A percentile compares a stretch with the other conserved stretches of the same genome.
Evolutionary conservation across 2,113 vertebrate species (phyloP).

Genomic region (Forbesichthys papilliferus): DNA sequence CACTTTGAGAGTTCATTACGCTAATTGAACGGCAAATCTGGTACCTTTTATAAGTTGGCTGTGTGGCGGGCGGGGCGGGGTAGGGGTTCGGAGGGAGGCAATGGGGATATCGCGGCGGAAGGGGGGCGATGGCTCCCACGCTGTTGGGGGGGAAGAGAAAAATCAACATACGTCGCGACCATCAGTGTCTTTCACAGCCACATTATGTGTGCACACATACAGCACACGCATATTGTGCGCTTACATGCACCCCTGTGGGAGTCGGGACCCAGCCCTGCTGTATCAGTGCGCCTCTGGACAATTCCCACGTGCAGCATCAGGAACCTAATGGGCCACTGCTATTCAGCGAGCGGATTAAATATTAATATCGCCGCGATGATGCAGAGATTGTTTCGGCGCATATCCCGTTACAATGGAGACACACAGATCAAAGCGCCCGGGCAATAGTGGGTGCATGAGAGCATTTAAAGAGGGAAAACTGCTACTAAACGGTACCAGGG

Average conservation of each 20-base stretch:
- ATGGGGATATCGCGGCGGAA: background rate
- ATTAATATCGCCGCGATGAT: constrained; percentile 82
- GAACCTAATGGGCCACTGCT: constrained; percentile 80
- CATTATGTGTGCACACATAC: constrained; percentile 25
- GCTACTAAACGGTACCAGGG: constrained; percentile 67
- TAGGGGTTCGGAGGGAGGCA: constrained; percentile 25
- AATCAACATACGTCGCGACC: constrained; percentile 42
- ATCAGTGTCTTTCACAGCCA: constrained; percentile 43
- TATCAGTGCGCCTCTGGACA: constrained; percentile 82
- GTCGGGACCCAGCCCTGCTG: constrained; percentile 65
- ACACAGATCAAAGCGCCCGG: constrained; percentile 76
- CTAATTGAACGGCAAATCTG: constrained; percentile 83
- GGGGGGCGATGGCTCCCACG: constrained; percentile 38
- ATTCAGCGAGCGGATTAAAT: constrained; percentile 83
- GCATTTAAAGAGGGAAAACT: constrained; percentile 77
- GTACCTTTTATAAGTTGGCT: constrained; percentile 77
- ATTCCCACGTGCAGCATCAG: constrained; percentile 79
- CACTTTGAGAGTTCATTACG: constrained; percentile 82
- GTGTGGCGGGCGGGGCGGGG: constrained; percentile 20
- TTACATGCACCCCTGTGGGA: constrained; percentile 49
- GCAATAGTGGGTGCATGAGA: constrained; percentile 75
- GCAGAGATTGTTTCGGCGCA: constrained; percentile 79
- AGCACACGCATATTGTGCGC: constrained; percentile 42
- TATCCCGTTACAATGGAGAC: constrained; percentile 79
- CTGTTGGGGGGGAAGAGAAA: constrained; percentile 44